A percentile compares a stretch with the other conserved stretches of the same genome.
Conservation (phyloP, 2,113 vertebrate species). For the Gymnocephalus cernua region DNA sequence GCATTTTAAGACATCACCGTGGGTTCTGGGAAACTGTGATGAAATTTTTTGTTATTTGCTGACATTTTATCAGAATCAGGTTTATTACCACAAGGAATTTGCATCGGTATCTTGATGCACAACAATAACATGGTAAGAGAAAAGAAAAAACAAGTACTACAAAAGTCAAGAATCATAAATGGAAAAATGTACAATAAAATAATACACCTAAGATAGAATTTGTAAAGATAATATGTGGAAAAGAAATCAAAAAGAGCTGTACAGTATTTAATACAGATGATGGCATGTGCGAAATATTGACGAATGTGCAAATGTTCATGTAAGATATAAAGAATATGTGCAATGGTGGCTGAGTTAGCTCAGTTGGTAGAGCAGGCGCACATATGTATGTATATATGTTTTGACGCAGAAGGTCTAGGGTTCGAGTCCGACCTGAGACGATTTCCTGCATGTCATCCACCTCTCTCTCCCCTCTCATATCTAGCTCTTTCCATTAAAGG, state of each 20-base stretch:
- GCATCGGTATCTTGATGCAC: not conserved
- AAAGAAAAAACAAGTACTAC: not conserved
- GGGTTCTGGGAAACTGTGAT: not conserved
- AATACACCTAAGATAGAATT: no score
- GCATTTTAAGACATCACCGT: not conserved
- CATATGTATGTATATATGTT: no score
- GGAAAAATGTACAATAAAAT: not conserved
- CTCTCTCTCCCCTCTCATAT: no score
- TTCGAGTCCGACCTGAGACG: no score
- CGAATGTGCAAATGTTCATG: not conserved
- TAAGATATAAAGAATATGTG: not conserved
- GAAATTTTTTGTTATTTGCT: not conserved
- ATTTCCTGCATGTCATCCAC: no score
- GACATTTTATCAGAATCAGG: not conserved
- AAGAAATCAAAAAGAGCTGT: not conserved
- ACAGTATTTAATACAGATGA: not conserved
- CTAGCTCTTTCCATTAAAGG: no score
- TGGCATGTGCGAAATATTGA: no score
- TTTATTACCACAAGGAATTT: not conserved
- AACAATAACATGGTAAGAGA: not conserved
- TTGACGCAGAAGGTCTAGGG: no score
- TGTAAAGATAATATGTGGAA: not conserved
- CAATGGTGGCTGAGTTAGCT: no score
- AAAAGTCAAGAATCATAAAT: not conserved
- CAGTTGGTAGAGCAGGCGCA: no score